These are phyloP conservation scores for Leucoptera coffeella DNA, from an alignment of 2,888 invertebrate genomes.

Conservation along the genomic window DNA sequence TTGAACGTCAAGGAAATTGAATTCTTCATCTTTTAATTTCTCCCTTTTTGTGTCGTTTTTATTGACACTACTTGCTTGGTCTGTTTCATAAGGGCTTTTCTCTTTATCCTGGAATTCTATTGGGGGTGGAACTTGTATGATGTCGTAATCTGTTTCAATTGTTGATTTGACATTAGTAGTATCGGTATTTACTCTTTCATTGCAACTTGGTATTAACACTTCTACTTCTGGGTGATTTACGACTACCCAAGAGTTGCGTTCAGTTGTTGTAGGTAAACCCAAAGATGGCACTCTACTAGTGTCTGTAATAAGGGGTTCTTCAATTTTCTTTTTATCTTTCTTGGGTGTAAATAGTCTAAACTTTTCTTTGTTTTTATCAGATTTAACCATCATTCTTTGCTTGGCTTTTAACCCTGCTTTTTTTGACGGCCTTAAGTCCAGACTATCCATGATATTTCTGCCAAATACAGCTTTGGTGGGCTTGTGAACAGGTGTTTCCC, in stretches of 20 bases:
- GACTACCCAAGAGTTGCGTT: slow-evolving; percentile 35
- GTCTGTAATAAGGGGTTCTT: slow-evolving; percentile 22
- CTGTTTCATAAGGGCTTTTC: slow-evolving; percentile 22
- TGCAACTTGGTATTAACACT: slow-evolving; percentile 34
- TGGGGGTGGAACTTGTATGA: slow-evolving; percentile 31
- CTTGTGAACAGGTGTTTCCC: slow-evolving; percentile 21
- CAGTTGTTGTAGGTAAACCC: slow-evolving; percentile 29
- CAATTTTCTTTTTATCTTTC: slow-evolving; percentile 11
- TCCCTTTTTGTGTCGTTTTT: slow-evolving; percentile 41
- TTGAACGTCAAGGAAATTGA: slow-evolving; percentile 30
- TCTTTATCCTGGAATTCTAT: slow-evolving; percentile 41
- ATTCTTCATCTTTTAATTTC: slow-evolving; percentile 27
- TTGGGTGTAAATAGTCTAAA: slow-evolving; percentile 32
- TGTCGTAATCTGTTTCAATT: slow-evolving; percentile 17
- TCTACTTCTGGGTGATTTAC: slow-evolving; percentile 36
- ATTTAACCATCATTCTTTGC: slow-evolving; percentile 26
- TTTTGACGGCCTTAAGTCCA: slow-evolving; percentile 38
- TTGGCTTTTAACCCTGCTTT: slow-evolving; percentile 40
- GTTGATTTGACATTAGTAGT: slow-evolving; percentile 16
- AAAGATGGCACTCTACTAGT: slow-evolving; percentile 38
- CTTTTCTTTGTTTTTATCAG: slow-evolving; percentile 22
- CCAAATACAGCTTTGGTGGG: slow-evolving; percentile 35
- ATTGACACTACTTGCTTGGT: no score
- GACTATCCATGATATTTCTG: slow-evolving; percentile 44
- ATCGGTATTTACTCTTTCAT: slow-evolving; percentile 28